phyloP scores from a whole-genome alignment of 2,888 invertebrate genomes.

The Volucella inflata region DNA sequence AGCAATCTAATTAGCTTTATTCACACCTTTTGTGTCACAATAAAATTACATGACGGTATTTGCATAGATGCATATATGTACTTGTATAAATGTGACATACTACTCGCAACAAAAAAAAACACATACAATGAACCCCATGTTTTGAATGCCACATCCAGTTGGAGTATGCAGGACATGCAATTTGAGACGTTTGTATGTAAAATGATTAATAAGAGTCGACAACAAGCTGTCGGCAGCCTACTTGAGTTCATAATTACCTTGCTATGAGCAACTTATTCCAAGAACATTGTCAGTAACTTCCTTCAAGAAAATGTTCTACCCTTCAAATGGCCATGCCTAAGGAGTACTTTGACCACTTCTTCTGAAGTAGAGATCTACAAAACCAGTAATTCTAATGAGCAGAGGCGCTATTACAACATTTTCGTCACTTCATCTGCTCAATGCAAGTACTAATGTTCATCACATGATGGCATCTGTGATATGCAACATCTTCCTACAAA shows the following conservation, averaged over 20 bases:
- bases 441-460: constrained; percentile 25
- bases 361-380: neutral
- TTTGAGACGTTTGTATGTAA: neutral
- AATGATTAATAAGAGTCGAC: neutral
- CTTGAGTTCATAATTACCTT: neutral
- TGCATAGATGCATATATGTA: too few relatives aligned
- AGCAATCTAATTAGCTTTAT: too few relatives aligned
- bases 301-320: neutral
- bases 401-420: constrained; percentile 15
- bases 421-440: constrained; percentile 14
- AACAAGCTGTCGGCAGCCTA: neutral
- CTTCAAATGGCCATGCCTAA: neutral
- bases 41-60: too few relatives aligned
- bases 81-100: too few relatives aligned
- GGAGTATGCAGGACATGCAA: too few relatives aligned
- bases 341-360: constrained; percentile 3
- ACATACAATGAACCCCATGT: too few relatives aligned
- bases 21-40: too few relatives aligned
- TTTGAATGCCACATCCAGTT: too few relatives aligned
- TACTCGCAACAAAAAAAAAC: too few relatives aligned
- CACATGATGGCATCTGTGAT: constrained; percentile 28
- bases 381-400: constrained; percentile 20
- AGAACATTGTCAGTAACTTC: neutral
- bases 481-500: constrained; percentile 32
- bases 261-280: constrained; percentile 7